Evolutionary conservation across 2,113 vertebrate genomes (phyloP).

Genomic region (Rhinopomastus cyanomelas): DNA sequence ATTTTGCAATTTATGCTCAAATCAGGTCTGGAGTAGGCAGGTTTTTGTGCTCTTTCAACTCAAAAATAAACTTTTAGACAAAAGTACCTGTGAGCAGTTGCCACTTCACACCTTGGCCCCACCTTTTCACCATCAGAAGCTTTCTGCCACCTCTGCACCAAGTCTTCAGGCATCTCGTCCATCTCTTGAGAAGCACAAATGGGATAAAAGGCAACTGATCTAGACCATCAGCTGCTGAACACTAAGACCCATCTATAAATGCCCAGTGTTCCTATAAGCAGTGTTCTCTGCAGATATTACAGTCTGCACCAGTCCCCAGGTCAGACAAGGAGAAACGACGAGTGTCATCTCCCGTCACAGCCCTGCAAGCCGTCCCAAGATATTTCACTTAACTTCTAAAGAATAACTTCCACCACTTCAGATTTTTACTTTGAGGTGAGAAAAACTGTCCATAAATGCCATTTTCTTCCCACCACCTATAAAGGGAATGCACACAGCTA

Average conservation of each 20-base stretch:
- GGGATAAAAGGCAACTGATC: background rate
- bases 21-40: background rate
- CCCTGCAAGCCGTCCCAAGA: background rate
- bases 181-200: background rate
- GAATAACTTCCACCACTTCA: background rate
- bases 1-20: background rate
- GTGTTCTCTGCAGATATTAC: background rate
- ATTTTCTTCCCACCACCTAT: background rate
- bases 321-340: background rate
- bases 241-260: background rate
- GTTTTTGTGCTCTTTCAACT: background rate
- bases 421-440: background rate
- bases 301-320: background rate
- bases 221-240: background rate
- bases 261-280: background rate
- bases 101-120: background rate
- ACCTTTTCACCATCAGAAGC: background rate
- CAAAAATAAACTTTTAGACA: background rate
- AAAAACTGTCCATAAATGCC: background rate
- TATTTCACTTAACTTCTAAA: background rate
- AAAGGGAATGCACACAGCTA: background rate
- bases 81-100: background rate
- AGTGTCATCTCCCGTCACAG: background rate
- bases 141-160: background rate
- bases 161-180: background rate